Percentiles rank a stretch among this genome's conserved stretches.
Evolutionary conservation across 2,113 vertebrate genomes (phyloP).

Genomic region (Pangasianodon hypophthalmus): DNA sequence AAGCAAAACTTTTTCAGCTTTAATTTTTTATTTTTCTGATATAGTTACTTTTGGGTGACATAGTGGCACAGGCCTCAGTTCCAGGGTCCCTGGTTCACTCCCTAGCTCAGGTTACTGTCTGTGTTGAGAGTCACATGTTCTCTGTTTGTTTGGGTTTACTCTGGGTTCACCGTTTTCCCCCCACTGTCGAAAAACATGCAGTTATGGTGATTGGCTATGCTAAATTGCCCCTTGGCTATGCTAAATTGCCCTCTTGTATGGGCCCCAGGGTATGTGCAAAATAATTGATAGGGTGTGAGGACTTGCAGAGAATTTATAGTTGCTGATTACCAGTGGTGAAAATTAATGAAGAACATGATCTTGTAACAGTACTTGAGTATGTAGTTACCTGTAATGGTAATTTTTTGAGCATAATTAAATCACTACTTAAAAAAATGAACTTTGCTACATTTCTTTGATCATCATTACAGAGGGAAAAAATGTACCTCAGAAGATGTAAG

Average conservation of each 20-base stretch:
- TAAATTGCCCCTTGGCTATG: background rate
- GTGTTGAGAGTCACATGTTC: background rate
- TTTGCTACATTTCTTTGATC: background rate
- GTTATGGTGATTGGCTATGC: background rate
- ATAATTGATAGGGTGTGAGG: background rate
- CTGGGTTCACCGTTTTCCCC: background rate
- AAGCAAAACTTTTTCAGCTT: no score
- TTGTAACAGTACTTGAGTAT: background rate
- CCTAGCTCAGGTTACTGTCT: background rate
- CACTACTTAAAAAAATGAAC: background rate
- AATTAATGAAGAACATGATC: background rate
- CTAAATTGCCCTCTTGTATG: background rate
- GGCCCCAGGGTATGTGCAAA: background rate
- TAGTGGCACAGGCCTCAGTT: background rate
- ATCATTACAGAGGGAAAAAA: background rate
- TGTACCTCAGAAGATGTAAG: background rate
- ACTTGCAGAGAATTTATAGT: background rate
- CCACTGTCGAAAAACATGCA: background rate
- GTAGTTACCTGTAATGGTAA: background rate
- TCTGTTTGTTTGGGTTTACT: background rate
- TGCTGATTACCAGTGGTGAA: background rate
- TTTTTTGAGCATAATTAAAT: background rate
- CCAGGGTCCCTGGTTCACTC: background rate
- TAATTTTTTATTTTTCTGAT: background rate
- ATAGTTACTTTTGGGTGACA: background rate